Conservation (phyloP, 2,888 invertebrate species). For the Agrotis exclamationis region DNA sequence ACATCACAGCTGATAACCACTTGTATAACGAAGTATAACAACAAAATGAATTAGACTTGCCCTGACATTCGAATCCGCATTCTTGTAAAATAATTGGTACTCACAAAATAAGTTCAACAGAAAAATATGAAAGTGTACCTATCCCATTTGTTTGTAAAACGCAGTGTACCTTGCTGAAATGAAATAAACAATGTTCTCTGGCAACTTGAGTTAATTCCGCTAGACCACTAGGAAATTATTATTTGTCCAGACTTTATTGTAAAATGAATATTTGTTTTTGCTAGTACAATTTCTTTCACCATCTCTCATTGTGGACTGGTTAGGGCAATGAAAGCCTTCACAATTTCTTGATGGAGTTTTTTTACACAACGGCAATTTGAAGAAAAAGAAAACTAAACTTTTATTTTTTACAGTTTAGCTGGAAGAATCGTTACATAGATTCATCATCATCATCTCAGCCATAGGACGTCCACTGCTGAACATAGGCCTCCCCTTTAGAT, state of each 20-base stretch:
- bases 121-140: conserved; percentile 37
- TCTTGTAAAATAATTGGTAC: conserved; percentile 39
- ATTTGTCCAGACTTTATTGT: conserved; percentile 4
- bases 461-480: too few relatives aligned
- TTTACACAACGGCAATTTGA: not conserved
- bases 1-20: too few relatives aligned
- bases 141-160: conserved; percentile 31
- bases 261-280: not conserved
- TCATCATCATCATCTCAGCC: too few relatives aligned
- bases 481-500: too few relatives aligned
- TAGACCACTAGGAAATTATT: conserved; percentile 3
- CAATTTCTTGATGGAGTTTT: not conserved
- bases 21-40: too few relatives aligned
- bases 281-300: not conserved
- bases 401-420: not conserved
- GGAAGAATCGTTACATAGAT: too few relatives aligned
- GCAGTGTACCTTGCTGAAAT: conserved; percentile 24
- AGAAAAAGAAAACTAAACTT: not conserved
- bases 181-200: conserved; percentile 16
- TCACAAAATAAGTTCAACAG: conserved; percentile 18
- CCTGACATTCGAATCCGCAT: not conserved
- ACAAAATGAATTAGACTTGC: not conserved
- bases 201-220: conserved; percentile 23
- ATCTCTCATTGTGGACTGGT: not conserved
- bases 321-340: not conserved